Conservation (phyloP, 2,797 vertebrate genomes). For the Sebastes flavidus region DNA sequence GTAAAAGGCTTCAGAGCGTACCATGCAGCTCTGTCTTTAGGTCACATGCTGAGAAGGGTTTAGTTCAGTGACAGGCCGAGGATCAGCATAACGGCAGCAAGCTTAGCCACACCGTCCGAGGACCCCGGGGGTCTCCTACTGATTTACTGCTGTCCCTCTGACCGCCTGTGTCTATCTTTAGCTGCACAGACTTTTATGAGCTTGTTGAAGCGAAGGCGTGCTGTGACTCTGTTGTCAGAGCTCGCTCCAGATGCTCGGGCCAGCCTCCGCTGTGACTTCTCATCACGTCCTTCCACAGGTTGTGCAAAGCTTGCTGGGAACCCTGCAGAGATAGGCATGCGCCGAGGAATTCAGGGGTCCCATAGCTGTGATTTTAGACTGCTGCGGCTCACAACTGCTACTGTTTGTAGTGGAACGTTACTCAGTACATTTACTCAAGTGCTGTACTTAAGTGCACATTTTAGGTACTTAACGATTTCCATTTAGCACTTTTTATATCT, state of each 20-base stretch:
- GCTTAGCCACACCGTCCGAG: slow-evolving; percentile 41
- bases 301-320: slow-evolving; percentile 18
- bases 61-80: slow-evolving; percentile 22
- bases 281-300: slow-evolving; percentile 16
- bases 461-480: neutral
- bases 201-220: slow-evolving; percentile 36
- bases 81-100: slow-evolving; percentile 33
- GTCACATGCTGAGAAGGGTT: slow-evolving; percentile 6
- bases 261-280: slow-evolving; percentile 16
- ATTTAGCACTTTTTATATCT: neutral
- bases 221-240: slow-evolving; percentile 39
- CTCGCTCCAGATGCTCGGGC: slow-evolving; percentile 33
- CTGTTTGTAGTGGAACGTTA: neutral
- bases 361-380: slow-evolving; percentile 18
- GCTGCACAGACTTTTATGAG: slow-evolving; percentile 64
- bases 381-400: neutral
- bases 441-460: neutral
- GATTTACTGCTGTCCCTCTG: slow-evolving; percentile 65
- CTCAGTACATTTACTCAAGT: neutral
- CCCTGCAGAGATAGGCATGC: slow-evolving; percentile 61
- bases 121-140: slow-evolving; percentile 49
- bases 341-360: slow-evolving; percentile 37
- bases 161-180: slow-evolving; percentile 73
- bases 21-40: neutral
- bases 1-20: neutral